Evolutionary conservation across 2,113 vertebrate species (phyloP).

Genomic region (Cryptomyrus ogoouensis): DNA sequence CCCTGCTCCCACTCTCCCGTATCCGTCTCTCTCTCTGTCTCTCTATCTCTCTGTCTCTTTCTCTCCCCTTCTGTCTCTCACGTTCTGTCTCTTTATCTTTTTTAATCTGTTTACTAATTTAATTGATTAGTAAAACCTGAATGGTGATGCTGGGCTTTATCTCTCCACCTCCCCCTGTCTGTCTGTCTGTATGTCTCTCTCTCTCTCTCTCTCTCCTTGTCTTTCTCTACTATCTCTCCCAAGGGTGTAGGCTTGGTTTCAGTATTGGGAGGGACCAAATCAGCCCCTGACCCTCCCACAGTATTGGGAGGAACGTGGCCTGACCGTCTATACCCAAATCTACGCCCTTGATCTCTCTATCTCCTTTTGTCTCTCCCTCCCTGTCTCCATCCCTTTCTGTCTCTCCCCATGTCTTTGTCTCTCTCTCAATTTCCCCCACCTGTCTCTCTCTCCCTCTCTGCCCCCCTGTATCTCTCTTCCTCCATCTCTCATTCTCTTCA

Average conservation of each 20-base stretch:
- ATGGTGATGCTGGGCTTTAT: not conserved
- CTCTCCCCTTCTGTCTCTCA: not conserved
- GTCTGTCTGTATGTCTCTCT: not conserved
- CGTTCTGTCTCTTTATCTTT: not conserved
- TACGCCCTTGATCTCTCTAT: not conserved
- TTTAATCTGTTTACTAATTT: not conserved
- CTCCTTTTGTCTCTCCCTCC: not conserved
- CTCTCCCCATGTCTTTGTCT: not conserved
- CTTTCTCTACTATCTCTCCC: not conserved
- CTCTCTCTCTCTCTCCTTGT: not conserved
- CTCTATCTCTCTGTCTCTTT: not conserved
- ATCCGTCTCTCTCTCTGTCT: slow-evolving; percentile 25
- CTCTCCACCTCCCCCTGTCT: not conserved
- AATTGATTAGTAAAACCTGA: not conserved
- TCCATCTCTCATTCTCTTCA: not conserved
- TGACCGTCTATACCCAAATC: not conserved
- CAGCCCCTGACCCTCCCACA: too few relatives aligned
- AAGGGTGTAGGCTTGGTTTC: too few relatives aligned
- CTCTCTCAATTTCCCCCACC: not conserved
- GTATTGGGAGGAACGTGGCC: too few relatives aligned
- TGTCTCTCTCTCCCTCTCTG: not conserved
- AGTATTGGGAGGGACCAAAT: too few relatives aligned
- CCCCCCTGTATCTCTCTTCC: not conserved
- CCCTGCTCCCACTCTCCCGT: slow-evolving; percentile 25
- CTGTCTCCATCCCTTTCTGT: not conserved